Evolutionary conservation across 2,113 vertebrate genomes (phyloP).

Genomic region (Cochlearius cochlearius): DNA sequence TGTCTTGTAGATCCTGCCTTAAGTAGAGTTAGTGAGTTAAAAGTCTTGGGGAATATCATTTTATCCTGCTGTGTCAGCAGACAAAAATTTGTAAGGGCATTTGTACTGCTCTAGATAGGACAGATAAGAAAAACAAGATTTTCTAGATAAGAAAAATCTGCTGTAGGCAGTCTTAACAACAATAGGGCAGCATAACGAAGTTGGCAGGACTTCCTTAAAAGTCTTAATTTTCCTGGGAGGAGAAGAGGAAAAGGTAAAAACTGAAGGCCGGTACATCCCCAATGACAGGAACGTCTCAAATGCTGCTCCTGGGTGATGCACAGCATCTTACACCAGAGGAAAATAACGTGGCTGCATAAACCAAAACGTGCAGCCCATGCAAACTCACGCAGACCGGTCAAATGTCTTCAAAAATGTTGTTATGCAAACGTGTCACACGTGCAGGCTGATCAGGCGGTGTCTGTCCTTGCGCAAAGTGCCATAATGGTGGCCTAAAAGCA

Average conservation of each 20-base stretch:
- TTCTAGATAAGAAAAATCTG: neutral
- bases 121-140: too few relatives aligned
- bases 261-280: neutral
- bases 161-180: neutral
- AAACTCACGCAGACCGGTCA: neutral
- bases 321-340: neutral
- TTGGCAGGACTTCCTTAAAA: neutral
- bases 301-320: neutral
- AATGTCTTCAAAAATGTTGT: neutral
- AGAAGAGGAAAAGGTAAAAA: neutral
- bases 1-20: neutral
- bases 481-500: neutral
- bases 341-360: neutral
- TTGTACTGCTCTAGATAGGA: neutral
- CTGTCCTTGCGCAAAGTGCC: neutral
- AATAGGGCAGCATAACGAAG: neutral
- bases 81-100: neutral
- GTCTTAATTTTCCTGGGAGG: neutral
- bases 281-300: neutral
- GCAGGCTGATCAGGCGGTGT: neutral
- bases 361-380: neutral
- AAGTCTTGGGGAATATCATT: neutral
- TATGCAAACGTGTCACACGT: too few relatives aligned
- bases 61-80: neutral
- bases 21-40: neutral